Percentiles rank a stretch among this genome's conserved stretches.
Conservation (phyloP, 2,113 vertebrate genomes). For the Cervus canadensis region DNA sequence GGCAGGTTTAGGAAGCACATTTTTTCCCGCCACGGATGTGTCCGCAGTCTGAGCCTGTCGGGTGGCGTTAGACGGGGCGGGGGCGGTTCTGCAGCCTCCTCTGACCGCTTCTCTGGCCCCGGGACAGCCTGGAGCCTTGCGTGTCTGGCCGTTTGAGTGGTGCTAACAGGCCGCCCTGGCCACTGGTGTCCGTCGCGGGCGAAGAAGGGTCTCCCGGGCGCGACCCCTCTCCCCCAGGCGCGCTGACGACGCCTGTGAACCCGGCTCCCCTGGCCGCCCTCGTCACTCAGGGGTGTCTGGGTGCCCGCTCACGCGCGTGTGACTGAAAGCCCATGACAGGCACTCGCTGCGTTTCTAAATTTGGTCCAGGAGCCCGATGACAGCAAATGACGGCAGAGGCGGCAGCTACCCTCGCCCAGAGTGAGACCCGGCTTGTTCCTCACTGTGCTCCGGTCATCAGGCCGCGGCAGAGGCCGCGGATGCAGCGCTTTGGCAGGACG, state of each 20-base stretch:
- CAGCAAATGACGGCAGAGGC: neutral
- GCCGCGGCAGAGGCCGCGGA: rapidly evolving
- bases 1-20: neutral
- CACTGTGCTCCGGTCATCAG: neutral
- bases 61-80: neutral
- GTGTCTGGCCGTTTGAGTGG: neutral
- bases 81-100: constrained; percentile 1
- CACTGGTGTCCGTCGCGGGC: neutral
- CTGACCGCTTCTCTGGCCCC: neutral
- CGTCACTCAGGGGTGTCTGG: neutral
- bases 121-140: neutral
- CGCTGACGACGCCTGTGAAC: neutral
- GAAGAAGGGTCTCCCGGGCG: neutral
- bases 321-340: neutral
- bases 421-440: neutral
- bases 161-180: neutral
- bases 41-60: neutral
- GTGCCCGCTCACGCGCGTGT: neutral
- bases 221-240: neutral
- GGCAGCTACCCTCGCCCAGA: neutral
- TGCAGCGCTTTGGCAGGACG: neutral
- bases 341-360: neutral
- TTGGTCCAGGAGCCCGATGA: neutral
- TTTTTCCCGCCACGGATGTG: neutral
- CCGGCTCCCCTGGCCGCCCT: neutral